phyloP scores from a whole-genome alignment of 2,888 invertebrate species.

The Micoletzkya japonica region DNA sequence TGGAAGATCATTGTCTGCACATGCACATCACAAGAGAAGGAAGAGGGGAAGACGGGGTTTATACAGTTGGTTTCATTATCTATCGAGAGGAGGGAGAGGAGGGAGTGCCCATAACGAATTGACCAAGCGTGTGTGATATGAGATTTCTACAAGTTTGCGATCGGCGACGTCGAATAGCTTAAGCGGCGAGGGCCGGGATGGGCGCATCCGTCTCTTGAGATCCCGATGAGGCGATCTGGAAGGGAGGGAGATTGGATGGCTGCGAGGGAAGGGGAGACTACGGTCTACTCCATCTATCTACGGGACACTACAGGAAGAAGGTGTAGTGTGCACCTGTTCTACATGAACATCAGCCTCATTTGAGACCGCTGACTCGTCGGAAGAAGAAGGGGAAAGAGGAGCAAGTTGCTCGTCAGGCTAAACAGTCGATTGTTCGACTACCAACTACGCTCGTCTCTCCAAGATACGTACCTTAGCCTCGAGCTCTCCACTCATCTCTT shows the following conservation, averaged over 20 bases:
- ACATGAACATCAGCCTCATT: slow-evolving; percentile 24
- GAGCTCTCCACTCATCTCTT: slow-evolving; percentile 4
- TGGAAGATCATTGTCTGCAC: no score
- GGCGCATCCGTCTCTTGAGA: not conserved
- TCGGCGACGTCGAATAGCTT: not conserved
- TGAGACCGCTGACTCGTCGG: slow-evolving; percentile 1
- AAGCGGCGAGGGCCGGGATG: slow-evolving; percentile 1
- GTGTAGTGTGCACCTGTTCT: not conserved
- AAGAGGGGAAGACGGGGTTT: no score
- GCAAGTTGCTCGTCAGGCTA: not conserved
- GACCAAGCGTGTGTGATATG: slow-evolving; percentile 27
- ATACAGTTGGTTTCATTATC: no score
- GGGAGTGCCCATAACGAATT: slow-evolving; percentile 22
- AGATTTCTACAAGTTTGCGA: slow-evolving; percentile 18
- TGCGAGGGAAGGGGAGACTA: not conserved
- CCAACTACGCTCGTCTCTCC: not conserved
- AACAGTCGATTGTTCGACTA: not conserved
- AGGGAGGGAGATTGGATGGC: not conserved
- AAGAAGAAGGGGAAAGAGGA: not conserved
- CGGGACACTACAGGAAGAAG: not conserved
- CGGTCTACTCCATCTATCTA: not conserved
- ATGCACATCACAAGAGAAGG: no score
- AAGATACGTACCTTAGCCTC: not conserved
- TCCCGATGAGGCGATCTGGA: slow-evolving; percentile 2
- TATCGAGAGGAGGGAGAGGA: not conserved